Conservation (phyloP, 2,888 invertebrate species). For the Ceraclea dissimilis region DNA sequence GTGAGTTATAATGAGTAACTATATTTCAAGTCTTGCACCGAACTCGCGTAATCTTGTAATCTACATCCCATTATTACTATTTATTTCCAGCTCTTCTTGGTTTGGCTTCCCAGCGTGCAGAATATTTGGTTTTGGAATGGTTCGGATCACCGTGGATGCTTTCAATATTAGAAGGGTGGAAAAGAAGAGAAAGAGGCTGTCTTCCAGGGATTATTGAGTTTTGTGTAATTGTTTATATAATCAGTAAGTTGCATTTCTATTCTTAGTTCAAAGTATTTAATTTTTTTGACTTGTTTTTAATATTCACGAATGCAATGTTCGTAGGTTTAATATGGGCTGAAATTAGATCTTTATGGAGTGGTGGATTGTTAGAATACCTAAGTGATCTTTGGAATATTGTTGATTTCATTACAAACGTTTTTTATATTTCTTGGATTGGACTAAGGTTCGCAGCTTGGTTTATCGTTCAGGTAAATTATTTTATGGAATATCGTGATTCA, state of each 20-base stretch:
- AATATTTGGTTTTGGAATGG: slow-evolving; percentile 71
- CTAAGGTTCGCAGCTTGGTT: slow-evolving; percentile 84
- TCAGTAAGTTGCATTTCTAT: slow-evolving; percentile 53
- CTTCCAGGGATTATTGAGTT: slow-evolving; percentile 74
- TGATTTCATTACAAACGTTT: slow-evolving; percentile 93
- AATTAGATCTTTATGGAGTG: slow-evolving; percentile 83
- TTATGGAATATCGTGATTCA: neutral
- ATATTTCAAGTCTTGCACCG: too few species aligned
- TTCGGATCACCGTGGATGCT: slow-evolving; percentile 71
- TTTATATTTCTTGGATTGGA: slow-evolving; percentile 90
- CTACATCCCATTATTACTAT: too few species aligned
- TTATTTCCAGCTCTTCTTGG: slow-evolving; percentile 74
- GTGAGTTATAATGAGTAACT: slow-evolving; percentile 54
- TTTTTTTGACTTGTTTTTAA: too few species aligned
- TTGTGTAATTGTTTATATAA: slow-evolving; percentile 79
- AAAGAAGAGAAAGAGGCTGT: slow-evolving; percentile 68
- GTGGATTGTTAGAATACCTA: slow-evolving; percentile 84
- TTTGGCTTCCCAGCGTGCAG: slow-evolving; percentile 87
- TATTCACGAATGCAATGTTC: neutral
- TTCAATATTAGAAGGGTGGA: slow-evolving; percentile 68
- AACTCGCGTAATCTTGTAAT: too few species aligned
- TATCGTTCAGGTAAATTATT: slow-evolving; percentile 68
- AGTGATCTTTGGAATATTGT: slow-evolving; percentile 98
- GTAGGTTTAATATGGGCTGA: slow-evolving; percentile 92
- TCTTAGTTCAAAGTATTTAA: neutral